These are phyloP conservation scores for Xanthia icteritia DNA, from an alignment of 2,888 invertebrate species.

Conservation along the genomic window DNA sequence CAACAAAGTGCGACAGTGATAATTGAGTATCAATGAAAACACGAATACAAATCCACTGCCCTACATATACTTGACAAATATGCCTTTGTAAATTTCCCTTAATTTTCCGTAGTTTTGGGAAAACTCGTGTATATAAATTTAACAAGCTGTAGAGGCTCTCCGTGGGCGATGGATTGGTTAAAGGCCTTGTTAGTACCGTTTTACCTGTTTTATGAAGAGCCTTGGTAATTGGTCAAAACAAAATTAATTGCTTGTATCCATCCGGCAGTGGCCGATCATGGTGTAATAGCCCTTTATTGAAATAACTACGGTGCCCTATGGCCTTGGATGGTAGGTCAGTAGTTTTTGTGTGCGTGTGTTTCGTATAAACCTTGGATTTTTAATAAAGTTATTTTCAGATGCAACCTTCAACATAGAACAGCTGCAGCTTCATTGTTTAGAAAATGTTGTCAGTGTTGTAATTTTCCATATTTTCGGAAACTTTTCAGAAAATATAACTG, in stretches of 20 bases:
- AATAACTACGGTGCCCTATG: constrained; percentile 11
- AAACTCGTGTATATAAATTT: not conserved
- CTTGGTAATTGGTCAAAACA: not conserved
- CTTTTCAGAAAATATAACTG: not conserved
- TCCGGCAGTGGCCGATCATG: not conserved
- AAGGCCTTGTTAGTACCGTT: not conserved
- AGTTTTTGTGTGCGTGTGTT: constrained; percentile 8
- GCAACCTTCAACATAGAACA: not conserved
- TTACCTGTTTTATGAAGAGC: not conserved
- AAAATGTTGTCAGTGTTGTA: not conserved
- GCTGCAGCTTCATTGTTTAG: not conserved
- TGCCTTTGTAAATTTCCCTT: not conserved
- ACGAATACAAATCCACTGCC: not conserved
- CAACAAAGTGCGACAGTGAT: not conserved
- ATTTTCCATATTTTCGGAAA: not conserved
- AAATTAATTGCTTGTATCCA: constrained; percentile 3
- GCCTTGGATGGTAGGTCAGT: constrained; percentile 35
- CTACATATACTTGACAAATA: not conserved
- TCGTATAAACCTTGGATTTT: constrained; percentile 9
- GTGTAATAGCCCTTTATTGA: not conserved
- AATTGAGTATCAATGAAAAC: not conserved
- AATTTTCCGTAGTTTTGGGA: not conserved
- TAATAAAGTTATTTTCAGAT: constrained; percentile 3
- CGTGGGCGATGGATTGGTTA: not conserved
- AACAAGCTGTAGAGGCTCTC: not conserved